Evolutionary conservation across 2,888 invertebrate genomes (phyloP).

Genomic region (Allacma fusca): DNA sequence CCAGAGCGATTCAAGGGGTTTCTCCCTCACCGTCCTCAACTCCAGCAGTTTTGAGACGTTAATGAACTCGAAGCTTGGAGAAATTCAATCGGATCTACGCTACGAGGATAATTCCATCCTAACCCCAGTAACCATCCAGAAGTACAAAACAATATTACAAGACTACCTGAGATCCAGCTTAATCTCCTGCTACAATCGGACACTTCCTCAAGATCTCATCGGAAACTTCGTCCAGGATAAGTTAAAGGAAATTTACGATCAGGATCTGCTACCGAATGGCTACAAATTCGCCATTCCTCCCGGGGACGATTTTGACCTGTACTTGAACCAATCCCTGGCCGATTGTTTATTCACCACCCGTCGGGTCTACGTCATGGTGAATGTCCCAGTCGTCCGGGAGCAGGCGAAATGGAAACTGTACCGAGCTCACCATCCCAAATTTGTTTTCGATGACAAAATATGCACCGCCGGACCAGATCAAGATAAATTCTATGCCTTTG

Average conservation of each 20-base stretch:
- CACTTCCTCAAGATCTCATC: not conserved
- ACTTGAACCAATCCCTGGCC: constrained; percentile 19
- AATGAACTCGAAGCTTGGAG: not conserved
- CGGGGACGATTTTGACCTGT: not conserved
- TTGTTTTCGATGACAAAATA: constrained; percentile 23
- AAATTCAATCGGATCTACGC: too few species aligned
- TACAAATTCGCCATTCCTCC: constrained; percentile 20
- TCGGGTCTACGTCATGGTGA: constrained; percentile 7
- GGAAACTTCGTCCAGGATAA: not conserved
- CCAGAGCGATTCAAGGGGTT: constrained; percentile 1
- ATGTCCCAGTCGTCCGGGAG: constrained; percentile 17
- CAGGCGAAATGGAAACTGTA: constrained; percentile 18
- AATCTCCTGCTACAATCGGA: constrained; percentile 18
- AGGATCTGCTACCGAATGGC: not conserved
- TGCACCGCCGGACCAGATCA: not conserved
- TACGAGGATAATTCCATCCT: too few species aligned
- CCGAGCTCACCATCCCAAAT: constrained; percentile 11
- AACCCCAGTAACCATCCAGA: not conserved
- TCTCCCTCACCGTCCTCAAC: not conserved
- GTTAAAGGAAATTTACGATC: not conserved
- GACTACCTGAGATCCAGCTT: not conserved
- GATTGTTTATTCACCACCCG: constrained; percentile 17
- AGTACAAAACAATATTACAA: not conserved
- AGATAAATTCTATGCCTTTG: constrained; percentile 21
- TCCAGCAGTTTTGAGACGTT: not conserved